Evolutionary conservation across 92 coral and sea anemone species (phyloP).

Genomic region (Epizoanthus rinbou): DNA sequence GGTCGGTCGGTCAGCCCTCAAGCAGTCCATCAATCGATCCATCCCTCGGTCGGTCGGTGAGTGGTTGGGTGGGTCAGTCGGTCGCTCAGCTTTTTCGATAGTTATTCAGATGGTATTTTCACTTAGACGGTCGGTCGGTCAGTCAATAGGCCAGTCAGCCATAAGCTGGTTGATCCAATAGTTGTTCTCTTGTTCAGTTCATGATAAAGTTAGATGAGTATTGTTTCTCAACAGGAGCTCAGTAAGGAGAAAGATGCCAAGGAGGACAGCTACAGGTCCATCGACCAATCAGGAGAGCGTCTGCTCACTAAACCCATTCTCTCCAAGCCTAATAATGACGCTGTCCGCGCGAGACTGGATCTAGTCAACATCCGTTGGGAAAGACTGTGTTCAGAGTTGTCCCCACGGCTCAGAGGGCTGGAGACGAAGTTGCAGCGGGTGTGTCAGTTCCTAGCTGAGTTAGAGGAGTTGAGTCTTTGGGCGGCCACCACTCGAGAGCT

Average conservation of each 20-base stretch:
- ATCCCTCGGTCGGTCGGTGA: neutral
- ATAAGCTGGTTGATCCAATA: neutral
- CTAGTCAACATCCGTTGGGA: conserved; percentile 97
- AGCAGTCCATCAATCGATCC: neutral
- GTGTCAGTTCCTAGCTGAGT: conserved; percentile 74
- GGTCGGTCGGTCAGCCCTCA: neutral
- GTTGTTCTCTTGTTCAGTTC: neutral
- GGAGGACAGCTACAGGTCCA: conserved; percentile 82
- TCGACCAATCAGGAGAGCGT: conserved; percentile 87
- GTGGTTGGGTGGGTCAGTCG: too few species aligned
- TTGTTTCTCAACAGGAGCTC: conserved; percentile 56
- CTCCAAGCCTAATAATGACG: conserved; percentile 91
- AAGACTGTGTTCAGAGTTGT: conserved; percentile 88
- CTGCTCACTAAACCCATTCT: conserved; percentile 83
- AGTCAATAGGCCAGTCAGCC: neutral
- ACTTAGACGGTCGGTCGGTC: too few species aligned
- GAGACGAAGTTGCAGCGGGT: conserved; percentile 82
- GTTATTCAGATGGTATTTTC: too few species aligned
- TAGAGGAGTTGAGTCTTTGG: conserved; percentile 89
- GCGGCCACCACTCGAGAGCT: conserved; percentile 84
- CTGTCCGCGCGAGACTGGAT: conserved; percentile 90
- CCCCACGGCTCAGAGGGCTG: conserved; percentile 83
- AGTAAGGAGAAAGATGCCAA: conserved; percentile 79
- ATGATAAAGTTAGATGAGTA: neutral
- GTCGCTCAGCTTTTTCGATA: too few species aligned